Evolutionary conservation across 2,797 vertebrate species (phyloP).

Genomic region (Anguilla obscura): DNA sequence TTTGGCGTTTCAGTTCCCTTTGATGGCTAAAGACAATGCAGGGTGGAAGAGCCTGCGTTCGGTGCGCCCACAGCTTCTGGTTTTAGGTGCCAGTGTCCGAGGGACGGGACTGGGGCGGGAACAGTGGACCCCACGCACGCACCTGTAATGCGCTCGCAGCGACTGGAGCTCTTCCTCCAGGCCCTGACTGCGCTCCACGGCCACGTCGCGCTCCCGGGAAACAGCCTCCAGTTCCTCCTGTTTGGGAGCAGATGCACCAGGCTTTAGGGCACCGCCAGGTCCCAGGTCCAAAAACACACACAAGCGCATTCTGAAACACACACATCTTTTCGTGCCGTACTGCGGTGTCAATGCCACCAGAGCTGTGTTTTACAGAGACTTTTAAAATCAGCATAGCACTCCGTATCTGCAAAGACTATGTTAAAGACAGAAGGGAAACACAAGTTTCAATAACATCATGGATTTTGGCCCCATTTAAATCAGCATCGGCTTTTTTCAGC

Average conservation of each 20-base stretch:
- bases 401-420: neutral
- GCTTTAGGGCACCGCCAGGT: neutral
- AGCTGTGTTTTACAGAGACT: neutral
- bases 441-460: neutral
- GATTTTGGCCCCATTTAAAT: neutral
- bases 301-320: neutral
- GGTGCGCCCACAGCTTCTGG: neutral
- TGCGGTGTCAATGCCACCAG: neutral
- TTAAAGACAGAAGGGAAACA: neutral
- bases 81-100: neutral
- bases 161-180: constrained; percentile 80
- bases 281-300: neutral
- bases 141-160: constrained; percentile 81
- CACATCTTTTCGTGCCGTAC: neutral
- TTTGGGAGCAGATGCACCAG: constrained; percentile 24
- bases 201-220: constrained; percentile 74
- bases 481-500: neutral
- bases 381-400: neutral
- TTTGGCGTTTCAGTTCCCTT: neutral
- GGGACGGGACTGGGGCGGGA: neutral
- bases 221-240: constrained; percentile 71
- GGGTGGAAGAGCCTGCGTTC: neutral
- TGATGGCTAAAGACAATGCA: neutral
- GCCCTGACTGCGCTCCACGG: constrained; percentile 67
- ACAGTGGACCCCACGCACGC: constrained; percentile 39